These are phyloP conservation scores for Stigmatopora argus DNA, from an alignment of 2,113 vertebrate species.

Conservation along the genomic window DNA sequence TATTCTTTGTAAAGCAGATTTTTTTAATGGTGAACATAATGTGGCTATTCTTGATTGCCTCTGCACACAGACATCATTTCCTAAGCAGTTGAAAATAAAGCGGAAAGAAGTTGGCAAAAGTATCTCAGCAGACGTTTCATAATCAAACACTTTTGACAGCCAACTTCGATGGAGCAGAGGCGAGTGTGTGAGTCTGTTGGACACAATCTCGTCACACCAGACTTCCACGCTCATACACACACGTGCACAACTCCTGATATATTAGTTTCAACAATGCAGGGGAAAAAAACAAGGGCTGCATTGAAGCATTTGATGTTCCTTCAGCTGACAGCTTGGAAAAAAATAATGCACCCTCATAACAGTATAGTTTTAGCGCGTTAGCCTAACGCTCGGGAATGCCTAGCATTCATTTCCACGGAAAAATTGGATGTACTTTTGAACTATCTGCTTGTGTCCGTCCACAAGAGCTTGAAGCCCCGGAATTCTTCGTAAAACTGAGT, in stretches of 20 bases:
- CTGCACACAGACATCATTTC: conserved; percentile 19
- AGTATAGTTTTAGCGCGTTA: conserved; percentile 6
- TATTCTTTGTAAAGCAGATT: neutral
- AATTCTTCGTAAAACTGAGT: neutral
- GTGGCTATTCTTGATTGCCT: neutral
- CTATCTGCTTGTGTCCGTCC: neutral
- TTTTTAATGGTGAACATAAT: neutral
- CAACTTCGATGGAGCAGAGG: conserved; percentile 29
- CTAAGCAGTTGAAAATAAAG: conserved; percentile 31
- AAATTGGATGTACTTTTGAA: neutral
- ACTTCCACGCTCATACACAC: conserved; percentile 42
- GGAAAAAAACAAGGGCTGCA: conserved; percentile 22
- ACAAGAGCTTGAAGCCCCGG: neutral
- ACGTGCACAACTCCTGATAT: conserved; percentile 44
- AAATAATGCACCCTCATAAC: conserved; percentile 13
- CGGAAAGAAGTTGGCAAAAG: conserved; percentile 11
- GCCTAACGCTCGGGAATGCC: neutral
- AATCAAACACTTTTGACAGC: conserved; percentile 50
- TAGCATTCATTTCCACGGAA: no score
- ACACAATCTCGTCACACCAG: conserved; percentile 44
- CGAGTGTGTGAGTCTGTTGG: conserved; percentile 34
- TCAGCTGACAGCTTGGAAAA: conserved; percentile 11
- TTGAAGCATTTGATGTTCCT: conserved; percentile 16
- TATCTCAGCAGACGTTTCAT: conserved; percentile 27
- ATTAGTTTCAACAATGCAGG: conserved; percentile 43